Conservation (phyloP, 2,888 invertebrate species). For the Rhagonycha lutea region DNA sequence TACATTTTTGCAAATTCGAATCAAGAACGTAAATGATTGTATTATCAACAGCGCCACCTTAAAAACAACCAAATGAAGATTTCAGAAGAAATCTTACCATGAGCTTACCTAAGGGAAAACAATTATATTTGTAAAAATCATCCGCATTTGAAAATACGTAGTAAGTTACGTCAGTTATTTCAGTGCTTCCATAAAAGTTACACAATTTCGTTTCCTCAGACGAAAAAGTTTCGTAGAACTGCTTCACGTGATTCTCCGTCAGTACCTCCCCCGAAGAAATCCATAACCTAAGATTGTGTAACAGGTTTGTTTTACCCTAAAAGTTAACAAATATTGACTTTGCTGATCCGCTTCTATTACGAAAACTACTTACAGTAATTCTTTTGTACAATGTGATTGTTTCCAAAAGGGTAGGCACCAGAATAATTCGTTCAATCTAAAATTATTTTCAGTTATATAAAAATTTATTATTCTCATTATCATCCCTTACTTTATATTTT, state of each 20-base stretch:
- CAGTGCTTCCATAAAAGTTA: slow-evolving; percentile 91
- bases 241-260: slow-evolving; percentile 68
- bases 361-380: neutral
- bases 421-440: neutral
- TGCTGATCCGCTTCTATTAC: neutral
- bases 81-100: neutral
- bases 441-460: neutral
- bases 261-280: slow-evolving; percentile 87
- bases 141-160: slow-evolving; percentile 66
- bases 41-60: slow-evolving; percentile 78
- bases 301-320: slow-evolving; percentile 53
- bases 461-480: neutral
- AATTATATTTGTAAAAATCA: slow-evolving; percentile 65
- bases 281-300: slow-evolving; percentile 73
- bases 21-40: slow-evolving; percentile 80
- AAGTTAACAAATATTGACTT: neutral
- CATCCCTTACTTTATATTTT: neutral
- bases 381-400: neutral
- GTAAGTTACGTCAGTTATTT: slow-evolving; percentile 89
- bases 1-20: slow-evolving; percentile 70
- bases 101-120: slow-evolving; percentile 81
- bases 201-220: slow-evolving; percentile 69
- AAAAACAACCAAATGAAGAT: slow-evolving; percentile 1
- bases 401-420: neutral
- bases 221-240: slow-evolving; percentile 77